Percentiles rank a stretch among this genome's conserved stretches.
Conservation (phyloP, 2,888 invertebrate species). For the Apamea sordens region DNA sequence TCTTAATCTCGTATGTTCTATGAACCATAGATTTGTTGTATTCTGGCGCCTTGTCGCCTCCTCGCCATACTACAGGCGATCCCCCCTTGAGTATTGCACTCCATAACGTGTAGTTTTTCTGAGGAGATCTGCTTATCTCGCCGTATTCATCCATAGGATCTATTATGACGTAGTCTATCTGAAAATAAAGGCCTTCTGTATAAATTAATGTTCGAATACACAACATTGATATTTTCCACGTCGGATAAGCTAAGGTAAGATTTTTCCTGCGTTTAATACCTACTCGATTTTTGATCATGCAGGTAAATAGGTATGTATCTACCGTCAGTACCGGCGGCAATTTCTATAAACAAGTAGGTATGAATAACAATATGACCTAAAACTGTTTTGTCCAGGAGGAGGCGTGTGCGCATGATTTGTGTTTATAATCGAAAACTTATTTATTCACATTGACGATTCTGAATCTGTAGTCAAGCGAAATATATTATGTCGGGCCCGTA, state of each 20-base stretch:
- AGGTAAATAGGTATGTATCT: neutral
- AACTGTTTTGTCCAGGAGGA: neutral
- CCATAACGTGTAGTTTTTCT: conserved; percentile 63
- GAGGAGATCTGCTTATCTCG: conserved; percentile 31
- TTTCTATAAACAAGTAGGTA: neutral
- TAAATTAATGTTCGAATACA: neutral
- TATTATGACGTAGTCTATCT: conserved; percentile 60
- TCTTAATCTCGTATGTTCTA: conserved; percentile 59
- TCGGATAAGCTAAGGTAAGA: neutral
- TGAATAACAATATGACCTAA: neutral
- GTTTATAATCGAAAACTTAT: conserved; percentile 13
- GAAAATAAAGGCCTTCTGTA: conserved; percentile 42
- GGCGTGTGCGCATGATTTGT: conserved; percentile 17
- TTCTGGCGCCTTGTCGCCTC: conserved; percentile 34
- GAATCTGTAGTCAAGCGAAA: conserved; percentile 5
- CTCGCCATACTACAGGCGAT: conserved; percentile 45
- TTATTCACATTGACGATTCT: conserved; percentile 29
- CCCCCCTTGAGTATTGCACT: conserved; percentile 58
- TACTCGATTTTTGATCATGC: neutral
- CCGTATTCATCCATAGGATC: conserved; percentile 45
- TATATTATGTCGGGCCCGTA: neutral
- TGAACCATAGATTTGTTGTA: conserved; percentile 34
- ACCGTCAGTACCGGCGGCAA: neutral
- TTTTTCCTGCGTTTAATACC: neutral
- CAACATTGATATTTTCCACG: neutral